Evolutionary conservation across 1,140 invertebrate genomes (phyloP).

Genomic region (Drosophila arizonae): DNA sequence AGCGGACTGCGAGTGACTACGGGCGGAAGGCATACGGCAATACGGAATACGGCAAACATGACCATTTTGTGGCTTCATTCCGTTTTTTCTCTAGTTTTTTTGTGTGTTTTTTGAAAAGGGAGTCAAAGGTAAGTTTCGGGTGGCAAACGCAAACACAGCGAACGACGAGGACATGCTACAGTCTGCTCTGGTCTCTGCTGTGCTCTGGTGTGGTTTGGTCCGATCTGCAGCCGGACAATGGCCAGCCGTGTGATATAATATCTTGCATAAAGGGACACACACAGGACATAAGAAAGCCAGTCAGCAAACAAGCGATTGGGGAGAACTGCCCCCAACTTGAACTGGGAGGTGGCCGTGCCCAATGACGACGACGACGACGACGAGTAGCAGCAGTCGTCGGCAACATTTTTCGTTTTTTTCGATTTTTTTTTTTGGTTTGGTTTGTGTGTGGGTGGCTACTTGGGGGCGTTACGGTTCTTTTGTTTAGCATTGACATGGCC

Average conservation of each 20-base stretch:
- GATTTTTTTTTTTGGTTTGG: constrained; percentile 1
- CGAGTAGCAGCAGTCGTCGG: constrained; percentile 20
- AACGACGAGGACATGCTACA: constrained; percentile 45
- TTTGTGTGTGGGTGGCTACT: not conserved
- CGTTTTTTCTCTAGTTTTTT: constrained; percentile 14
- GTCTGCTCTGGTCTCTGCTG: constrained; percentile 1
- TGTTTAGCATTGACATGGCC: constrained; percentile 82
- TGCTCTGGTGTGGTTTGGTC: constrained; percentile 1
- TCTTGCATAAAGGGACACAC: constrained; percentile 76
- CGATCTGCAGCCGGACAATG: constrained; percentile 51
- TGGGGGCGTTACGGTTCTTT: constrained; percentile 59
- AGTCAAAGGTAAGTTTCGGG: constrained; percentile 63
- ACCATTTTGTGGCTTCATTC: constrained; percentile 75
- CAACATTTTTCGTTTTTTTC: constrained; percentile 15
- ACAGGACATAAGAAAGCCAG: constrained; percentile 77
- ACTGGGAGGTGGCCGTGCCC: constrained; percentile 24
- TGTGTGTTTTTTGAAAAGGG: constrained; percentile 7
- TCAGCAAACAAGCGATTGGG: constrained; percentile 77
- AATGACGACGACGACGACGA: constrained; percentile 8
- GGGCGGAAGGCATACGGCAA: constrained; percentile 13
- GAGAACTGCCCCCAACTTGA: constrained; percentile 46
- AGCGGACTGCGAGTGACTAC: constrained; percentile 3
- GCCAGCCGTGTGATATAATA: constrained; percentile 75
- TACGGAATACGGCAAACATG: constrained; percentile 54
- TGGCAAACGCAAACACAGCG: constrained; percentile 67